Evolutionary conservation across 2,113 vertebrate genomes (phyloP), one percentile per base, ranked within the genome.

Genomic region (Aviceda subcristata): DNA sequence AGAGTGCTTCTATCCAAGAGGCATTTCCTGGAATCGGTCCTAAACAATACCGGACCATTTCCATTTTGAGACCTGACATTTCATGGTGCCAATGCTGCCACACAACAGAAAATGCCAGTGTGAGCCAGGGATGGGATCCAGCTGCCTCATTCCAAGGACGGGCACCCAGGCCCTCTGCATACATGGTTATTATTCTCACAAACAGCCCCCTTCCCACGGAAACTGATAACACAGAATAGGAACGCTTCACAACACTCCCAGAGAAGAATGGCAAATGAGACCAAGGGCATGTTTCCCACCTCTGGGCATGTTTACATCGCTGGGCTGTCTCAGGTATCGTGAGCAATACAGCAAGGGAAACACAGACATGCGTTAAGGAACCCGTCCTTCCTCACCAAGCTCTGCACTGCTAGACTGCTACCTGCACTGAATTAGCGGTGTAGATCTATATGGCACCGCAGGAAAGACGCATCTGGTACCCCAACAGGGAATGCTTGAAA

Each of bases 51-150:
- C 15, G 23, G 81, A 91, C 91, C 78, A 94, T 94, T 97, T 98
- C 96, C 97, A 97, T 96, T 97, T 97, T 96, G 86, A 95, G 96
- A 88, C 76, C 93, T 98, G 95, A 96, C 97, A 97, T 97, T 97
- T 97, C 60, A 14, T 41, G 63, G 83, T 95, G 94, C 95, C 94
- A 94, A 38, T 76, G 63, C 48, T 48, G 56, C 51, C 63, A 67
- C 45, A 29, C 56, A 93, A 64, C 88, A 96, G 92, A 94, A 94
- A 87, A 91, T 39, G 69, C 69, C 29, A 7, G 11, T 7, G 73
- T 50, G 62, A 92, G 86, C 88, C 74, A 85, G 82, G 46, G 75
- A 89, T 81, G 74, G 78, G 74, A 94, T 95, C 86, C 91, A 93
- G 73, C 77, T 84, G 67, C 75, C 57, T 91, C 82, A 76, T 91